phyloP scores from a whole-genome alignment of 1,140 invertebrate genomes.

The Phortica variegata region DNA sequence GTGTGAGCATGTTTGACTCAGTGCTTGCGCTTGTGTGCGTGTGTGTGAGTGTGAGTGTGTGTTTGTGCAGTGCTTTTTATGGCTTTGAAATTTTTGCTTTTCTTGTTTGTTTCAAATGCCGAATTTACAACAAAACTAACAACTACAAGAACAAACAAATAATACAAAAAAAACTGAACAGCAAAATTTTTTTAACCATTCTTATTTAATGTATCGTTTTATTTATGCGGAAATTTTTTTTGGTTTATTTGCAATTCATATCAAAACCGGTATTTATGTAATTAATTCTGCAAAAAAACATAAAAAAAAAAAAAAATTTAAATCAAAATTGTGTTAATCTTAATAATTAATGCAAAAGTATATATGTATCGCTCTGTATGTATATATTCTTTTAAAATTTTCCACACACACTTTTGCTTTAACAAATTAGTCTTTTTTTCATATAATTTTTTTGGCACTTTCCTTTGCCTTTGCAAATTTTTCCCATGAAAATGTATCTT shows the following conservation, averaged over 20 bases:
- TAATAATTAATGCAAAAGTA: slow-evolving; percentile 7
- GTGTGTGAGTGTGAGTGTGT: slow-evolving; percentile 17
- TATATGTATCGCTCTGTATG: not conserved
- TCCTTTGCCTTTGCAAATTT: not conserved
- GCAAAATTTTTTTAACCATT: too few species aligned
- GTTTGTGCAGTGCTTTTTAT: slow-evolving; percentile 44
- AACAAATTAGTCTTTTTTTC: not conserved
- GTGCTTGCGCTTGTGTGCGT: slow-evolving; percentile 9
- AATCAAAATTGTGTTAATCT: not conserved
- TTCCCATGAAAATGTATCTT: not conserved
- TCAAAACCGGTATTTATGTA: too few species aligned
- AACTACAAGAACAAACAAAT: too few species aligned
- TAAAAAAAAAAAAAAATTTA: not conserved
- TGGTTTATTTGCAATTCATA: too few species aligned
- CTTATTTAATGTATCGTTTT: too few species aligned
- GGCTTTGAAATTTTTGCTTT: slow-evolving; percentile 29
- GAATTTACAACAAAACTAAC: too few species aligned
- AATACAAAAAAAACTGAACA: too few species aligned
- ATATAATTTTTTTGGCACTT: not conserved
- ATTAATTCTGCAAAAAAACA: not conserved
- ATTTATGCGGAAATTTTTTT: too few species aligned
- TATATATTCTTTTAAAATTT: not conserved
- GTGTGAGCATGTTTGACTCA: not conserved
- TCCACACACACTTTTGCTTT: not conserved
- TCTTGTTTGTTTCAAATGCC: slow-evolving; percentile 14